Evolutionary conservation across 2,113 vertebrate species (phyloP).

Genomic region (Vidua chalybeata): DNA sequence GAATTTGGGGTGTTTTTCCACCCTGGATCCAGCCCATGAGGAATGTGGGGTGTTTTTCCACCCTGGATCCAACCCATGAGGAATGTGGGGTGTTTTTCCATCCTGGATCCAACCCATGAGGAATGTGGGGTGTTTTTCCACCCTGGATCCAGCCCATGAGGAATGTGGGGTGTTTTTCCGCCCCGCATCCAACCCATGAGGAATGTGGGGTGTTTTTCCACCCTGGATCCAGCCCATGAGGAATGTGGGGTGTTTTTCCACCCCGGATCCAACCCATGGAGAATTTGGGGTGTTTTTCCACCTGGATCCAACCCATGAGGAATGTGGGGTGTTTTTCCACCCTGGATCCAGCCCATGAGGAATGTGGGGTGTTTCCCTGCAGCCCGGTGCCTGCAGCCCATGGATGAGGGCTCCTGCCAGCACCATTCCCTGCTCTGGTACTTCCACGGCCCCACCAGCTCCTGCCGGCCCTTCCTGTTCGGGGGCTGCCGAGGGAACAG

Average conservation of each 20-base stretch:
- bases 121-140: neutral
- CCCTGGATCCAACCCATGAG: accelerated
- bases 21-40: accelerated
- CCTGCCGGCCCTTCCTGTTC: constrained; percentile 85
- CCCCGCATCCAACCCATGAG: accelerated
- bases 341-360: accelerated
- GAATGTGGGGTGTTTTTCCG: neutral
- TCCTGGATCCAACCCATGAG: neutral
- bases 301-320: neutral
- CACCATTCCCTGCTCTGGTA: constrained; percentile 84
- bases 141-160: accelerated
- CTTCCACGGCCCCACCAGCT: constrained; percentile 64
- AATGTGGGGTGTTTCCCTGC: neutral
- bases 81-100: neutral
- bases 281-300: neutral
- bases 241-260: too few relatives aligned
- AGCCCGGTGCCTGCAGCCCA: constrained; percentile 77
- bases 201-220: too few relatives aligned
- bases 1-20: neutral
- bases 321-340: neutral
- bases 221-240: accelerated
- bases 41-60: too few relatives aligned
- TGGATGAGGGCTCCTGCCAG: constrained; percentile 83
- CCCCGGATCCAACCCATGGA: neutral
- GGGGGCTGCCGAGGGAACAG: constrained; percentile 84